Conservation (phyloP, 2,888 invertebrate genomes). For the Euproctis similis region DNA sequence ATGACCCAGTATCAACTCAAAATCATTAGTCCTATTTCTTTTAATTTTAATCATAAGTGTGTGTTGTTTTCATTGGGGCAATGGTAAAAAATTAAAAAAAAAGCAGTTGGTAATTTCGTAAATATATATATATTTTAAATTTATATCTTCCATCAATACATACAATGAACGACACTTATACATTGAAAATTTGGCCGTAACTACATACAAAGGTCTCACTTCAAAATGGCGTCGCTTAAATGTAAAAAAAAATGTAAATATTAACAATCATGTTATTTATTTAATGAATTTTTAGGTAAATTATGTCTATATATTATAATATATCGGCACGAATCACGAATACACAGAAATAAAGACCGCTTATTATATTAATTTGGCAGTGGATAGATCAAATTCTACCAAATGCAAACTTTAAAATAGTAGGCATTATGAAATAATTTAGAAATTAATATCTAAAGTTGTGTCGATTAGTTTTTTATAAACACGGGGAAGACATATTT, state of each 20-base stretch:
- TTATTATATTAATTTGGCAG: constrained; percentile 11
- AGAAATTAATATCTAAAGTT: no score
- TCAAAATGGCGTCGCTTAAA: constrained; percentile 48
- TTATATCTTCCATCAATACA: constrained; percentile 77
- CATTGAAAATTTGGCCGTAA: constrained; percentile 64
- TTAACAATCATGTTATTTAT: constrained; percentile 3
- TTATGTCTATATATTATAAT: no score
- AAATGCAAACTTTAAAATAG: constrained; percentile 12
- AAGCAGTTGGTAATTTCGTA: constrained; percentile 60
- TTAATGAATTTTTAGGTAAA: no score
- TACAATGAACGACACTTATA: constrained; percentile 71
- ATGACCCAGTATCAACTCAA: no score
- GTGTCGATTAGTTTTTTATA: no score
- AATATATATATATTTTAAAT: constrained; percentile 77
- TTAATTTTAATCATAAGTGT: no score
- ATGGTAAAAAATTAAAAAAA: no score
- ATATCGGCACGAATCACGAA: constrained; percentile 15
- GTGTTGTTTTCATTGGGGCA: no score
- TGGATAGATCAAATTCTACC: constrained; percentile 10
- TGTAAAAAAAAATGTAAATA: constrained; percentile 20
- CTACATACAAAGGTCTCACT: constrained; percentile 59
- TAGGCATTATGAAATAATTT: no score
- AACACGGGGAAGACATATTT: constrained; percentile 63
- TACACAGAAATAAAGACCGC: constrained; percentile 14
- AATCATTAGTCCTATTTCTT: no score